Evolutionary conservation across 2,113 vertebrate species (phyloP), one percentile per base, ranked within the genome.

Genomic region (Pica pica): DNA sequence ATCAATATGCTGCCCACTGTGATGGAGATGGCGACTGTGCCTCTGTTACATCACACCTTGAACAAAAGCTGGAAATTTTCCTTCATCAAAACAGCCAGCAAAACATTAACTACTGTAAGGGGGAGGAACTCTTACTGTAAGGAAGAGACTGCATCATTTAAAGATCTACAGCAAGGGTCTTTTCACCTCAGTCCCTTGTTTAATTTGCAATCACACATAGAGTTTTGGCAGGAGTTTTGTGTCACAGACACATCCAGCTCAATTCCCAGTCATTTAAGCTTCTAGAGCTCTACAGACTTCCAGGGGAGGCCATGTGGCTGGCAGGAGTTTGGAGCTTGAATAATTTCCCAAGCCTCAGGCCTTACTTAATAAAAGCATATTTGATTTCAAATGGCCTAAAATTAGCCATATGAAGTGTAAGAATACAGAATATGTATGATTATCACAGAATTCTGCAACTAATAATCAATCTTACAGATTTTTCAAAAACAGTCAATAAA

Each of bases 21-120:
- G 1, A 57, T 1, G 1, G 16, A 69, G 39, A 50, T 5, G 18
- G 23, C 5, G 4, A 55, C 6, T 7, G 16, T 13, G 26, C 4
- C 27, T 13, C 6, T 50, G 15, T 18, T 26, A 42, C 15, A 20
- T 31, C 35, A 41, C 35, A 24, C 16, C 41, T 37, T 24, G 37
- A 93, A 81, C 28, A 82, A 8, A 65, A 52, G 16, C 19, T 82
- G 35, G 56, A 82, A n/a, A 46, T 64, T 50, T 49, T 83, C 63
- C 57, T 76, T 57, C 46, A 75, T 50, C 9, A 1, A 13, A 41
- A 73, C 26, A 84, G 61, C 5, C 95, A 91, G 55, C 19, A 96
- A 88, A 83, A 80, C 33, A 30, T 86, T 35, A 77, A 30, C 46
- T 47, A 68, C 49, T 55, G 16, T 53, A 67, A 80, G 21, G 11